Percentiles rank a stretch among this genome's conserved stretches.
phyloP scores from a whole-genome alignment of 2,888 invertebrate genomes.

The Hesperia comma region DNA sequence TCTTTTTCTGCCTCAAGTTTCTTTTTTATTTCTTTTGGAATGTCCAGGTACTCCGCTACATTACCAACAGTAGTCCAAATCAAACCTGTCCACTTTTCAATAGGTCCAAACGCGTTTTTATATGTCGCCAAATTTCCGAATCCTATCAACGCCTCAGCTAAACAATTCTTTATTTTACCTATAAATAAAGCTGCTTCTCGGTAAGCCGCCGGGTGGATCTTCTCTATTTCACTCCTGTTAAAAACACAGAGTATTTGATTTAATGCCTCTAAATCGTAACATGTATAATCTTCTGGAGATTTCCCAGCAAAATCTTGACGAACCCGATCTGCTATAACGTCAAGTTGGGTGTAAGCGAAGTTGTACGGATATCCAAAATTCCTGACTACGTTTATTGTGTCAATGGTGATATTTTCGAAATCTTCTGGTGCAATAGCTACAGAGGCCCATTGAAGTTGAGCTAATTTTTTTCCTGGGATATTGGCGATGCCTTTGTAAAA shows the following conservation, averaged over 20 bases:
- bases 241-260: slow-evolving; percentile 84
- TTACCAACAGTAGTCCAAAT: slow-evolving; percentile 66
- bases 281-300: slow-evolving; percentile 81
- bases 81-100: slow-evolving; percentile 65
- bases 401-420: slow-evolving; percentile 78
- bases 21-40: neutral
- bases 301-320: slow-evolving; percentile 80
- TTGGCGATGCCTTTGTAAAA: slow-evolving; percentile 61
- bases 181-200: slow-evolving; percentile 74
- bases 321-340: slow-evolving; percentile 77
- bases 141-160: slow-evolving; percentile 66
- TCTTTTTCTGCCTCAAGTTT: slow-evolving; percentile 3
- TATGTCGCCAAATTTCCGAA: slow-evolving; percentile 75
- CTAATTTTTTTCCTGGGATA: slow-evolving; percentile 72
- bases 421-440: slow-evolving; percentile 75
- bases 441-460: slow-evolving; percentile 74
- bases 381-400: slow-evolving; percentile 78
- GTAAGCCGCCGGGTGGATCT: slow-evolving; percentile 81
- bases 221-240: slow-evolving; percentile 76
- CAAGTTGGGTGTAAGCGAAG: slow-evolving; percentile 67
- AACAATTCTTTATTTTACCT: slow-evolving; percentile 74
- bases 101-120: slow-evolving; percentile 71
- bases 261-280: slow-evolving; percentile 80
- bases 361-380: slow-evolving; percentile 82
- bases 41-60: slow-evolving; percentile 64